phyloP scores from a whole-genome alignment of 2,888 invertebrate species.

The Metellina segmentata region DNA sequence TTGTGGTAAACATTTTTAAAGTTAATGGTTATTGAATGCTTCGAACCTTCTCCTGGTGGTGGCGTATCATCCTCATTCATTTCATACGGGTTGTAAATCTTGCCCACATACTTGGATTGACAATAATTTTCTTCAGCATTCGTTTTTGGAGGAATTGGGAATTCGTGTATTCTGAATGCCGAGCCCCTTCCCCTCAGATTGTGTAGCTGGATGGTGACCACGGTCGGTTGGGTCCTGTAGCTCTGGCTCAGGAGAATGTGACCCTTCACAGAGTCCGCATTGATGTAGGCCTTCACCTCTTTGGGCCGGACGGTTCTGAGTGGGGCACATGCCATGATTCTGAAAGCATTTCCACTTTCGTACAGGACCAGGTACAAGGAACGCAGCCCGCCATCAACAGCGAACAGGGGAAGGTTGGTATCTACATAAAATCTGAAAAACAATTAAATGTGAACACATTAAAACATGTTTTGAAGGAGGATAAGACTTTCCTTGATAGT shows the following conservation, averaged over 20 bases:
- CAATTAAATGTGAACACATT: neutral
- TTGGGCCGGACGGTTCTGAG: conserved; percentile 82
- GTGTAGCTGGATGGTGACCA: conserved; percentile 83
- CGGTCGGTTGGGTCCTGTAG: conserved; percentile 87
- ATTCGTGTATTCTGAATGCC: conserved; percentile 82
- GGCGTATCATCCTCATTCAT: conserved; percentile 79
- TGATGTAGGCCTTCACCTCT: conserved; percentile 79
- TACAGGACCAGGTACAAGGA: conserved; percentile 90
- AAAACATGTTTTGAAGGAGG: too few relatives aligned
- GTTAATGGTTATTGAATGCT: too few relatives aligned
- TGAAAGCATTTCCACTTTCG: conserved; percentile 86
- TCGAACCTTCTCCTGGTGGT: conserved; percentile 79
- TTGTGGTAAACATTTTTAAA: too few relatives aligned
- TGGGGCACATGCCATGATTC: conserved; percentile 88
- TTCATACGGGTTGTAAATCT: conserved; percentile 88
- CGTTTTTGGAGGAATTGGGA: conserved; percentile 80
- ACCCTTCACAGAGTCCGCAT: conserved; percentile 88
- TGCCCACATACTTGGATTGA: conserved; percentile 84
- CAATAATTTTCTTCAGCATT: conserved; percentile 77
- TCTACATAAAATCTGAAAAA: conserved; percentile 85
- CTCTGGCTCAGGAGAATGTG: conserved; percentile 89
- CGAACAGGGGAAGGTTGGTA: conserved; percentile 86
- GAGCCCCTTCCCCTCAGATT: conserved; percentile 80
- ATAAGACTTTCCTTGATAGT: too few relatives aligned
- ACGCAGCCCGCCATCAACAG: conserved; percentile 82